Percentiles rank a stretch among this genome's conserved stretches.
Evolutionary conservation across 2,113 vertebrate species (phyloP).

Genomic region (Otocyon megalotis): DNA sequence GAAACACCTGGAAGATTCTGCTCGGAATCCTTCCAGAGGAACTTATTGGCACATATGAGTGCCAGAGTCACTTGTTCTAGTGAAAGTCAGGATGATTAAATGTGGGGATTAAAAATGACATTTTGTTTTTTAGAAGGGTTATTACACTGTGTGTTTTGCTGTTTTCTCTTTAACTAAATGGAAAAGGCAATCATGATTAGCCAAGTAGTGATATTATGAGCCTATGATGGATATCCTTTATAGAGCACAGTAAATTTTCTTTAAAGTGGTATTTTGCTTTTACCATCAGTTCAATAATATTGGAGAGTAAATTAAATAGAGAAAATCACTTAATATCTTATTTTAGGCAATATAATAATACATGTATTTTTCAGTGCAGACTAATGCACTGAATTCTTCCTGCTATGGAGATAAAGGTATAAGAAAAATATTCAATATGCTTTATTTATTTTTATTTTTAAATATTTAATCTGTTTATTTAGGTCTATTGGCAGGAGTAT

Average conservation of each 20-base stretch:
- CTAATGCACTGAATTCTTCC: background rate
- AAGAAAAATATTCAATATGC: background rate
- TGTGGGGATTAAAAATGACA: background rate
- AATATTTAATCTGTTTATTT: background rate
- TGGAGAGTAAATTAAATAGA: constrained; percentile 72
- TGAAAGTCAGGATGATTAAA: constrained; percentile 61
- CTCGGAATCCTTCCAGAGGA: background rate
- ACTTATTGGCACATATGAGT: background rate
- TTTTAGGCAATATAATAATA: constrained; percentile 38
- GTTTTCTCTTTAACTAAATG: constrained; percentile 78
- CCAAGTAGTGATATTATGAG: constrained; percentile 43
- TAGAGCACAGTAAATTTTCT: constrained; percentile 74
- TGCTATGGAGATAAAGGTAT: background rate
- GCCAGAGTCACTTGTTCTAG: constrained; percentile 18
- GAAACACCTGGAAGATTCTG: background rate
- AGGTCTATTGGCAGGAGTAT: background rate
- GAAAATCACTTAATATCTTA: constrained; percentile 52
- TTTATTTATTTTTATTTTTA: background rate
- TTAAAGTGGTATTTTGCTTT: constrained; percentile 75
- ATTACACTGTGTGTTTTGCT: constrained; percentile 63
- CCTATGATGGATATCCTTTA: constrained; percentile 51
- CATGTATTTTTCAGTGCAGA: background rate
- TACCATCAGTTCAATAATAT: constrained; percentile 72
- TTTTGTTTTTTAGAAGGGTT: constrained; percentile 52
- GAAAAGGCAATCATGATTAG: constrained; percentile 66